Evolutionary conservation across 2,888 invertebrate species (phyloP), one percentile per base, ranked within the genome.

Genomic region (Nymphalis c-album): DNA sequence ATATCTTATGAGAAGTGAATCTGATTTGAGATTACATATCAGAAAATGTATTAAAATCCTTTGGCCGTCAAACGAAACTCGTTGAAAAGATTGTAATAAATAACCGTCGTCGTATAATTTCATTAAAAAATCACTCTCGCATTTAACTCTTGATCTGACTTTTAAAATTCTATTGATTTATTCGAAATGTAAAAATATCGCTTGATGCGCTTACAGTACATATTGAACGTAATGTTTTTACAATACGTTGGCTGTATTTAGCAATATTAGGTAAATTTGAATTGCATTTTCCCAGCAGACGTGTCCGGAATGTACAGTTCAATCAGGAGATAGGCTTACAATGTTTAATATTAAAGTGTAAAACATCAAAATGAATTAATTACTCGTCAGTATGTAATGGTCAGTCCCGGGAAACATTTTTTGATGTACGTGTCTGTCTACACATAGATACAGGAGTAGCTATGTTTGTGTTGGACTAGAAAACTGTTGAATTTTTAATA

Each of bases 391-490:
- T 51, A n/a, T 22, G 2, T 51, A 51, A 51, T 16, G 51, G 53
- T 31, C 53, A 31, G 53, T 31, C 26, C 4, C 40, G 1, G 35
- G 1, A 55, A 17, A n/a, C 53, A 55, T 55, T 55, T 55, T 55
- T n/a, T 55, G 53, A n/a, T 55, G 53, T 55, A 17, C 53, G 31
- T 55, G 53, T 55, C 53, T 55, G n/a, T n/a, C n/a, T n/a, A 51
- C 13, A 10, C 26, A 31, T 31, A 7, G 17, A 31, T 55, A 31
- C 17, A 31, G 7, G 53, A 31, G 26, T 31, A n/a, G 16, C 26
- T 55, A 17, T 55, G 53, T 31, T 20, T 10, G 53, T 26, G 7
- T n/a, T 8, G 7, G 53, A 31, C 17, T 55, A 31, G 31, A 17
- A 26, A 26, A 55, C 26, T 55, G 16, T 55, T 26, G 17, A 55